phyloP scores from a whole-genome alignment of 64 coral and sea anemone species.

The Stichodactyla mertensii region DNA sequence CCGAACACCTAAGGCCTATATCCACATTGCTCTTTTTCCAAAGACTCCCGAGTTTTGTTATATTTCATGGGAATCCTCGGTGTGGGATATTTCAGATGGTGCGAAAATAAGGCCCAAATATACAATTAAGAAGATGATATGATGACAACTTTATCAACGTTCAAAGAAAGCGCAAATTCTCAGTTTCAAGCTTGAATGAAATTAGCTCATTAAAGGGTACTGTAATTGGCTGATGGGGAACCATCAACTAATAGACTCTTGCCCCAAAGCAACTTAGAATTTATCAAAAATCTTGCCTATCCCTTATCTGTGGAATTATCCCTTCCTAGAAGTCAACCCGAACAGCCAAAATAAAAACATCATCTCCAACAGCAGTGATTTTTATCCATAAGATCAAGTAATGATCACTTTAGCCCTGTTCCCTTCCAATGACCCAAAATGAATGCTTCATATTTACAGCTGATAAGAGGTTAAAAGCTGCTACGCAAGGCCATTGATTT shows the following conservation, averaged over 20 bases:
- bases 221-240: not conserved
- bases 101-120: not conserved
- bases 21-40: slow-evolving; percentile 16
- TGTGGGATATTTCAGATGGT: not conserved
- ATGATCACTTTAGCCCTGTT: not conserved
- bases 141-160: slow-evolving; percentile 13
- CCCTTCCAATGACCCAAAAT: not conserved
- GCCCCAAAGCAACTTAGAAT: not conserved
- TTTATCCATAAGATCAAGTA: not conserved
- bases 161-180: slow-evolving; percentile 28
- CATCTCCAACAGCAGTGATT: not conserved
- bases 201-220: slow-evolving; percentile 13
- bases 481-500: not conserved
- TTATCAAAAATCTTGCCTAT: not conserved
- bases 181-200: not conserved
- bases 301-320: slow-evolving; percentile 11
- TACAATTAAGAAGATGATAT: slow-evolving; percentile 5
- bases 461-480: not conserved
- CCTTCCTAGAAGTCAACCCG: not conserved
- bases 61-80: not conserved
- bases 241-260: not conserved
- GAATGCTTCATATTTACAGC: not conserved
- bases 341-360: slow-evolving; percentile 12
- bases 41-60: not conserved
- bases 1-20: not conserved